Evolutionary conservation across 2,797 vertebrate species (phyloP), one percentile per base, ranked within the genome.

Genomic region (Phaenicophaeus curvirostris): DNA sequence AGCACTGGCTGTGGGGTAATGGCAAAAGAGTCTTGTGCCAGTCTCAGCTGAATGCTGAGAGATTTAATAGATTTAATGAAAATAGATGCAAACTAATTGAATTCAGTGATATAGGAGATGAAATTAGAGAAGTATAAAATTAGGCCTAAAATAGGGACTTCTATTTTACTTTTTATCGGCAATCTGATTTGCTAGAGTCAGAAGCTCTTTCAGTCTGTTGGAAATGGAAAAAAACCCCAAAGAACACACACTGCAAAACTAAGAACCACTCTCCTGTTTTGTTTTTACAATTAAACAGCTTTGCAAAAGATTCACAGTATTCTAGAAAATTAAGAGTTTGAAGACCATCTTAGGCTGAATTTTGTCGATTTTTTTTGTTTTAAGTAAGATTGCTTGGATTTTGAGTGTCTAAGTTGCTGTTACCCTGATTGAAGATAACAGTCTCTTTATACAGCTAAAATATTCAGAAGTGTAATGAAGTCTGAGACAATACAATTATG

Each of bases 71-170:
- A 82, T 95, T 80, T 72, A 80, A 80, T 75, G 58, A 93, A 89
- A 88, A 90, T 57, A 92, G 73, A 77, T 79, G 81, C 28, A 62
- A 88, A 23, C 28, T 93, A 87, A 94, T 93, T 90, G 42, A 92
- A 85, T 95, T 91, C 61, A 69, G 39, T 85, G n/a, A 62, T 83
- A 78, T 15, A 94, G 33, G 50, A 92, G 89, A 87, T 62, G 53
- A 90, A 91, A 90, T 57, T 41, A 82, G 74, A 93, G 37, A 12
- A 48, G 14, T 72, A 33, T 17, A 85, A 87, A 93, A 76, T 86
- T 76, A 69, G 42, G 25, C 59, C 55, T 25, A 44, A 63, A 2
- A 62, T 27, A 9, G 14, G 18, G 23, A 57, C 55, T 78, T 50
- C 39, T 87, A 23, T 85, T 85, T 93, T 35, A 39, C 19, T 80